These are phyloP conservation scores for Mizuhopecten yessoensis DNA, from an alignment of 1,140 invertebrate genomes.

Conservation along the genomic window DNA sequence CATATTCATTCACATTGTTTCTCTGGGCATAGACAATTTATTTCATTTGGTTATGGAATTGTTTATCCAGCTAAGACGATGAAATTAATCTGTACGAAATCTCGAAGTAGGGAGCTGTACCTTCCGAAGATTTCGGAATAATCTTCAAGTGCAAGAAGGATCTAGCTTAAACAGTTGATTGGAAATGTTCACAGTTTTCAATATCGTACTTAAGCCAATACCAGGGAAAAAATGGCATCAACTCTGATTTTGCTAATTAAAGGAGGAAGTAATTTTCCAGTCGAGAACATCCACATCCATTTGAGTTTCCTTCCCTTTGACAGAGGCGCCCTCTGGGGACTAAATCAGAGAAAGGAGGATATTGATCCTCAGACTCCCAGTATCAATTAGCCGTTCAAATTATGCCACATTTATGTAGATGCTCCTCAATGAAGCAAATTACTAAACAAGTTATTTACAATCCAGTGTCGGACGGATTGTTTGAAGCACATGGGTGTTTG, in stretches of 20 bases:
- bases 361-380: background rate
- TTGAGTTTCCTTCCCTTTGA: conserved; percentile 3
- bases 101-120: background rate
- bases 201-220: background rate
- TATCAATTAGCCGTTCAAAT: conserved; percentile 11
- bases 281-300: background rate
- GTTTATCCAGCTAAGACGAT: background rate
- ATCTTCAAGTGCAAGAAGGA: background rate
- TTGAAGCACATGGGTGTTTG: no score
- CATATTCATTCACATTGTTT: background rate
- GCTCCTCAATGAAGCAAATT: conserved; percentile 39
- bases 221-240: background rate
- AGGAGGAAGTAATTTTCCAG: conserved; percentile 16
- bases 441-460: conserved; percentile 47
- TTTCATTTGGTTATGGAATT: background rate
- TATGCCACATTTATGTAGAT: background rate
- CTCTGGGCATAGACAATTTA: background rate
- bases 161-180: background rate
- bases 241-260: conserved; percentile 21
- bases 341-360: background rate
- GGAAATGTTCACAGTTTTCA: background rate
- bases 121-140: no score
- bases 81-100: background rate
- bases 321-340: background rate
- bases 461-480: conserved; percentile 26